Evolutionary conservation across 2,888 invertebrate species (phyloP).

Genomic region (Ophraella communa): DNA sequence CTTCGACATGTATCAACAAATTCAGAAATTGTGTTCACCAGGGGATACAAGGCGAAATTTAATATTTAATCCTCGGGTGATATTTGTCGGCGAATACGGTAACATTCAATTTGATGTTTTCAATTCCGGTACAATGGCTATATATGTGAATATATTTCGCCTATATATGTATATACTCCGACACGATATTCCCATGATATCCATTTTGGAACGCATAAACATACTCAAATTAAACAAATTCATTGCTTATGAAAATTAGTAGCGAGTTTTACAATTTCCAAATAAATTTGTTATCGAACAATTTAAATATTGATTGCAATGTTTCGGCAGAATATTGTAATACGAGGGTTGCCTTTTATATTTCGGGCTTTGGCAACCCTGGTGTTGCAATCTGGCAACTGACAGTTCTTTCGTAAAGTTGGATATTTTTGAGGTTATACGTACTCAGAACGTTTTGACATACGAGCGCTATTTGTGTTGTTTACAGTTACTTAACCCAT

Average conservation of each 20-base stretch:
- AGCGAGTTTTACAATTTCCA: background rate
- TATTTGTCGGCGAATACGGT: slow-evolving; percentile 12
- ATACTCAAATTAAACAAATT: slow-evolving; percentile 8
- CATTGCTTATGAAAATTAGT: background rate
- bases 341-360: too few relatives aligned
- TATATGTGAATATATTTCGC: background rate
- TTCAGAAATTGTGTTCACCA: slow-evolving; percentile 14
- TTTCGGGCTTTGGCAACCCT: too few relatives aligned
- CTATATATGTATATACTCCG: background rate
- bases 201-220: background rate
- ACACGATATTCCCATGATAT: background rate
- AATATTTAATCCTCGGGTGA: slow-evolving; percentile 20
- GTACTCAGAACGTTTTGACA: too few relatives aligned
- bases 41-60: slow-evolving; percentile 12
- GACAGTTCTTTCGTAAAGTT: too few relatives aligned
- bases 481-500: too few relatives aligned
- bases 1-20: slow-evolving; percentile 3
- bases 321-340: too few relatives aligned
- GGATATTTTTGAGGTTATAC: too few relatives aligned
- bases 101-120: slow-evolving; percentile 20
- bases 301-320: background rate
- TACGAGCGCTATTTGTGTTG: too few relatives aligned
- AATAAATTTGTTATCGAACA: background rate
- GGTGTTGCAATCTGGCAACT: too few relatives aligned
- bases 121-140: slow-evolving; percentile 6